phyloP scores from a whole-genome alignment of 2,888 invertebrate genomes.

The Hetaerina titia region DNA sequence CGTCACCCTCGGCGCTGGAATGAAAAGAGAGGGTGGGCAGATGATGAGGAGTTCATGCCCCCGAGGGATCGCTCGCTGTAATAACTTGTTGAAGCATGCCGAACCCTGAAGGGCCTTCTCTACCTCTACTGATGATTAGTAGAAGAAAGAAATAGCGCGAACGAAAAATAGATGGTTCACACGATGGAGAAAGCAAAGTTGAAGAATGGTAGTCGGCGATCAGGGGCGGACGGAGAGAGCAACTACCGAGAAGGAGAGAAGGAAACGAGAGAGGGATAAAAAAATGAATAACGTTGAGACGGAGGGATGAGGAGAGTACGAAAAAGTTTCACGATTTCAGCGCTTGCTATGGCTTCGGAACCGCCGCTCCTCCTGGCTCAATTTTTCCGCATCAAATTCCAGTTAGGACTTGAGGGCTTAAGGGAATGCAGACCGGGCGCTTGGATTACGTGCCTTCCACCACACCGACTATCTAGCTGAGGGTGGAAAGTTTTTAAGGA shows the following conservation, averaged over 20 bases:
- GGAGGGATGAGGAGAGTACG: background rate
- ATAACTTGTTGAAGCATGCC: slow-evolving; percentile 1
- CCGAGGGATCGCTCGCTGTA: background rate
- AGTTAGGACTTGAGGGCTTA: slow-evolving; percentile 3
- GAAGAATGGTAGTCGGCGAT: background rate
- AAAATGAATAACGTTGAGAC: background rate
- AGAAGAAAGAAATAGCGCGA: background rate
- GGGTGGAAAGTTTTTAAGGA: background rate
- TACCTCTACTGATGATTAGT: background rate
- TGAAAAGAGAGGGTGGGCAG: background rate
- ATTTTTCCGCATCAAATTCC: slow-evolving; percentile 26
- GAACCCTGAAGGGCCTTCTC: background rate
- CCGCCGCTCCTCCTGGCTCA: background rate
- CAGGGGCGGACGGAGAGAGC: background rate
- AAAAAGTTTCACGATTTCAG: slow-evolving; percentile 46
- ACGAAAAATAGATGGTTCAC: background rate
- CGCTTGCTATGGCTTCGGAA: background rate
- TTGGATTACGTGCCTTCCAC: slow-evolving; percentile 2
- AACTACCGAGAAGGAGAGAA: background rate
- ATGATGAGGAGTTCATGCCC: background rate
- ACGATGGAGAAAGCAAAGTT: background rate
- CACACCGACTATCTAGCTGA: background rate
- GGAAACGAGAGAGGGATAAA: background rate
- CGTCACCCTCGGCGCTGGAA: background rate
- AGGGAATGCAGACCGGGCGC: background rate